Evolutionary conservation across 2,888 invertebrate genomes (phyloP).

Genomic region (Aplocera efformata): DNA sequence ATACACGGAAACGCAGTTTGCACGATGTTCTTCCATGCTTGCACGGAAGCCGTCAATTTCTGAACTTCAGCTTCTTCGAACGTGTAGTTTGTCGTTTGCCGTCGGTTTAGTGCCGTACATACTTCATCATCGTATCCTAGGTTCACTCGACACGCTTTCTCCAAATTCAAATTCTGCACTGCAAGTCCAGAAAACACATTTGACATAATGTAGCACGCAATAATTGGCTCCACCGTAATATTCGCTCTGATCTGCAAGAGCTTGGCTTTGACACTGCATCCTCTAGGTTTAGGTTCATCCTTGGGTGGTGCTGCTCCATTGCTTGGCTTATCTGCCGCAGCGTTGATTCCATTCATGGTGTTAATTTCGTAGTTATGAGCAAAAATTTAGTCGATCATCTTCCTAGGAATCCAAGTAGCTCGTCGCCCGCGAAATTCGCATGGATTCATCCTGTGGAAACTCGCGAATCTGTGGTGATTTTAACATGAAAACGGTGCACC

Average conservation of each 20-base stretch:
- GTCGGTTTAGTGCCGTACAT: constrained; percentile 86
- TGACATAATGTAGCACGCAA: constrained; percentile 85
- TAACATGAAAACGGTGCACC: constrained; percentile 34
- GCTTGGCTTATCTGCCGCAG: constrained; percentile 53
- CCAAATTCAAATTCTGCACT: constrained; percentile 90
- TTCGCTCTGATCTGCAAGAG: constrained; percentile 77
- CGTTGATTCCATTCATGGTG: constrained; percentile 69
- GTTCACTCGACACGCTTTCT: constrained; percentile 92
- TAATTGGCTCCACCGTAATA: constrained; percentile 85
- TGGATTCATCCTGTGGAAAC: constrained; percentile 26
- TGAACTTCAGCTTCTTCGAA: constrained; percentile 83
- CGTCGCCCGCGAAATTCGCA: constrained; percentile 25
- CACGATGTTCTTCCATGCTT: constrained; percentile 79
- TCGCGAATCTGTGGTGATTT: constrained; percentile 26
- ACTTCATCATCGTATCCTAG: constrained; percentile 86
- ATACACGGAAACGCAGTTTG: constrained; percentile 80
- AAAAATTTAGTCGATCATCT: constrained; percentile 47
- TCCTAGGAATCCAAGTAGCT: constrained; percentile 31
- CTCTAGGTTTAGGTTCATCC: constrained; percentile 51
- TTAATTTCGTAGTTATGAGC: constrained; percentile 4
- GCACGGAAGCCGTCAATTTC: constrained; percentile 79
- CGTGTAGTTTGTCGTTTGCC: constrained; percentile 86
- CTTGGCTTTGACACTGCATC: constrained; percentile 60
- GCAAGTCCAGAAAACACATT: constrained; percentile 86
- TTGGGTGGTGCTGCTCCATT: constrained; percentile 45